Evolutionary conservation across 2,797 vertebrate species (phyloP).

Genomic region (Chiroxiphia lanceolata): DNA sequence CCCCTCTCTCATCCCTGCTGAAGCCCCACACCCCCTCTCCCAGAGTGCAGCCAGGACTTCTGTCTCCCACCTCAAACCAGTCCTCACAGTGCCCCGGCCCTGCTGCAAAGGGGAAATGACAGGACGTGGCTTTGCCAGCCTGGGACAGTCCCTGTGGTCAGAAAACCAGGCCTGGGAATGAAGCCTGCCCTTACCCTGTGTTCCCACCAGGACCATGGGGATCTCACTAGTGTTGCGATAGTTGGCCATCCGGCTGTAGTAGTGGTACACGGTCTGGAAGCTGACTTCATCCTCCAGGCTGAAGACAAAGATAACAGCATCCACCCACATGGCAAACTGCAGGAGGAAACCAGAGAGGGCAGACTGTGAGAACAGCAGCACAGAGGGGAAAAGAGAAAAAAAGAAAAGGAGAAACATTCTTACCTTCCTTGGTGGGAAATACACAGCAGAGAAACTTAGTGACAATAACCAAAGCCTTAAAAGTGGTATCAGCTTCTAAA

Average conservation of each 20-base stretch:
- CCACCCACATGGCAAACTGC: constrained; percentile 97
- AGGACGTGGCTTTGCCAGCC: background rate
- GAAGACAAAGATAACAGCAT: constrained; percentile 97
- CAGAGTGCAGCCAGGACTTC: background rate
- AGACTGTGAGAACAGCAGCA: background rate
- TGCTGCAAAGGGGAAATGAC: background rate
- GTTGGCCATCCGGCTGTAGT: constrained; percentile 93
- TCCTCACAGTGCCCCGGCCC: accelerated
- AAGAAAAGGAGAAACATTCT: background rate
- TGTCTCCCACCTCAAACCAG: background rate
- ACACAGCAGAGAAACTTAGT: background rate
- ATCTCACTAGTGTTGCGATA: constrained; percentile 90
- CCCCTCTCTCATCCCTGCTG: background rate
- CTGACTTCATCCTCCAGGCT: constrained; percentile 97
- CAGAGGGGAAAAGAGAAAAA: background rate
- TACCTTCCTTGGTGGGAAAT: background rate
- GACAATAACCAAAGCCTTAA: background rate
- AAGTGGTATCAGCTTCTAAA: background rate
- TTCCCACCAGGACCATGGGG: constrained; percentile 94
- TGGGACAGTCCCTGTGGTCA: accelerated
- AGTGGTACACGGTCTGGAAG: constrained; percentile 97
- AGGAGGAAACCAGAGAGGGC: background rate
- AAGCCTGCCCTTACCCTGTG: constrained; percentile 84
- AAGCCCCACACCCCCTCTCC: background rate
- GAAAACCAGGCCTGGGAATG: accelerated